phyloP scores from a whole-genome alignment of 2,888 invertebrate species.

The Apoda limacodes region DNA sequence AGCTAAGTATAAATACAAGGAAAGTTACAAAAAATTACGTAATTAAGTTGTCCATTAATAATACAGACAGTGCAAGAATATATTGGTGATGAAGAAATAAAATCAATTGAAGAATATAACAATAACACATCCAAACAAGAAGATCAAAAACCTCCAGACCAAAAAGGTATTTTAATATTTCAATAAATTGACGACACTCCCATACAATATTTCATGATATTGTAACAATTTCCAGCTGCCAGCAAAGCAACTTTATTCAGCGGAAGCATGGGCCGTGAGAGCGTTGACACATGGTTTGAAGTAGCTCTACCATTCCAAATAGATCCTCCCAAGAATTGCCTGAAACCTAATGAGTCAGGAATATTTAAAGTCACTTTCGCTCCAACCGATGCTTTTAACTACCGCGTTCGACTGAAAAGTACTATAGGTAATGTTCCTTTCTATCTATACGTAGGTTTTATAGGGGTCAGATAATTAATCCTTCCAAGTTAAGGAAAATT shows the following conservation, averaged over 20 bases:
- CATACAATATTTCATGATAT: too few relatives aligned
- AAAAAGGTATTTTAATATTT: too few relatives aligned
- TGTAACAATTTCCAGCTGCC: constrained; percentile 28
- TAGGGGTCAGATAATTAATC: constrained; percentile 2
- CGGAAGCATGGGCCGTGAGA: constrained; percentile 35
- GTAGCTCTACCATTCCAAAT: constrained; percentile 62
- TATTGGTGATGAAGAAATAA: too few relatives aligned
- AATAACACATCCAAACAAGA: too few relatives aligned
- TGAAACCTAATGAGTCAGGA: constrained; percentile 47
- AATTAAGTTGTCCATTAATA: too few relatives aligned
- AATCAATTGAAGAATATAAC: too few relatives aligned
- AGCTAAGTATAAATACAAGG: too few relatives aligned
- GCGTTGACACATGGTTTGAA: constrained; percentile 58
- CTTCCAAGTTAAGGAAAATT: too few relatives aligned
- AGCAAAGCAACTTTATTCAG: constrained; percentile 55
- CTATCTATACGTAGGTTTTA: constrained; percentile 1
- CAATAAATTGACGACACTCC: too few relatives aligned
- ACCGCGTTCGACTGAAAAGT: constrained; percentile 50
- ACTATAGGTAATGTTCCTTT: constrained; percentile 35
- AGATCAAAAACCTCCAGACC: too few relatives aligned
- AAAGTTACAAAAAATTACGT: too few relatives aligned
- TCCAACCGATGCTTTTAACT: constrained; percentile 67
- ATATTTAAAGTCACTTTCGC: constrained; percentile 63
- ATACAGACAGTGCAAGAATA: too few relatives aligned
- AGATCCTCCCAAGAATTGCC: constrained; percentile 48